Base-by-base conservation (phyloP, 2,888 invertebrate genomes). In the Heliconius ethilla region DNA sequence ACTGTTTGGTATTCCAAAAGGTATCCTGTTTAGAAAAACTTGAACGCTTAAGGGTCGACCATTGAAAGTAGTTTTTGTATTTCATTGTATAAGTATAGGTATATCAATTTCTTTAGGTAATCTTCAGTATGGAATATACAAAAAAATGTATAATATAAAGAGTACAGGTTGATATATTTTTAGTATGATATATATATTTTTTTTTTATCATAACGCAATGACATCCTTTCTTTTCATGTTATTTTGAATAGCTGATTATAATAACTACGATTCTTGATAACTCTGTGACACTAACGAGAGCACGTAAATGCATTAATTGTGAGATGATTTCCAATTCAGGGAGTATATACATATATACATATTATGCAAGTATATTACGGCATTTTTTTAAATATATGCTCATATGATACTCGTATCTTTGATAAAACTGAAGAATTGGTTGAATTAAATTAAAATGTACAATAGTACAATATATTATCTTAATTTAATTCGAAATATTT, bases 1-100 rank as follows among this genome's bases (percentile, higher is more conserved):
- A 62, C 66, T 55, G 37, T 25, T 75, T 65, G 62, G 33, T 40
- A 69, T 79, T 78, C 55, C 33, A 29, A 75, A 78, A 75, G 67
- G 75, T 67, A 40, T 59, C 29, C 55, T 55, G 22, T 37, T 72
- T 59, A 37, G 72, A 72, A 72, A 72, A 72, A 72, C 55, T 59
- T 55, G 59, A 72, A 25, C 55, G 27, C 27, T 25, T 29, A 55
- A n/a, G 15, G 15, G 22, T 70, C 51, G 37, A n/a, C 13, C 27
- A 45, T 45, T 70, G 33, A 72, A 59, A 33, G n/a, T 33, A 33
- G 33, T 59, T 72, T 72, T 59, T 59, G 15, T 72, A 59, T 72
- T 72, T 33, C 4, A 33, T 67, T 33, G n/a, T 67, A 67, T 33
- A 25, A 62, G 22, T 62, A 11, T 25, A 6, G 13, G 4, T 27